phyloP scores from a whole-genome alignment of 64 coral and sea anemone genomes.

The Stichodactyla mertensii region DNA sequence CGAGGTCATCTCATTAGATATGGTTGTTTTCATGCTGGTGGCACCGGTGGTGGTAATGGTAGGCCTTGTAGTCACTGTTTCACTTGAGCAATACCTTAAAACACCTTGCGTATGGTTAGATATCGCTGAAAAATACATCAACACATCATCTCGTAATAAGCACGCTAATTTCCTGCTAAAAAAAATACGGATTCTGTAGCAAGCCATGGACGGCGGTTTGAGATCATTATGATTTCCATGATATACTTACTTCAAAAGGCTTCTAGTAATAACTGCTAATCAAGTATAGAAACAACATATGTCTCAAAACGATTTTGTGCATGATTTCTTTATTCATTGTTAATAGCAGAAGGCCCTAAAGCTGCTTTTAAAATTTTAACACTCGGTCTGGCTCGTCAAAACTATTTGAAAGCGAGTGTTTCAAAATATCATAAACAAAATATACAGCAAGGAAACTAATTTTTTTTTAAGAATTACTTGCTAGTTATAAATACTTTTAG shows the following conservation, averaged over 20 bases:
- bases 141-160: background rate
- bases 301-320: background rate
- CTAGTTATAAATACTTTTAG: too few species aligned
- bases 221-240: too few species aligned
- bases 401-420: too few species aligned
- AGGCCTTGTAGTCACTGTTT: background rate
- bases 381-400: too few species aligned
- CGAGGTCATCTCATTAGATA: constrained; percentile 1
- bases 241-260: too few species aligned
- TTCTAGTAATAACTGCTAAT: too few species aligned
- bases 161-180: too few species aligned
- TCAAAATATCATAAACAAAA: too few species aligned
- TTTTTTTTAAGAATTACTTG: too few species aligned
- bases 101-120: background rate
- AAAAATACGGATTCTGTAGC: too few species aligned
- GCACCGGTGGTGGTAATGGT: background rate
- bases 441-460: too few species aligned
- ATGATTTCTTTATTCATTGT: background rate
- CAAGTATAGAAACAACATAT: background rate
- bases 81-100: background rate
- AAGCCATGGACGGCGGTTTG: too few species aligned
- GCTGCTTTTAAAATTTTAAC: background rate
- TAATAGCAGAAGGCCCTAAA: background rate
- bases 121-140: background rate
- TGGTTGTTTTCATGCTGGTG: background rate